Evolutionary conservation across 2,797 vertebrate species (phyloP).

Genomic region (Chelon auratus): DNA sequence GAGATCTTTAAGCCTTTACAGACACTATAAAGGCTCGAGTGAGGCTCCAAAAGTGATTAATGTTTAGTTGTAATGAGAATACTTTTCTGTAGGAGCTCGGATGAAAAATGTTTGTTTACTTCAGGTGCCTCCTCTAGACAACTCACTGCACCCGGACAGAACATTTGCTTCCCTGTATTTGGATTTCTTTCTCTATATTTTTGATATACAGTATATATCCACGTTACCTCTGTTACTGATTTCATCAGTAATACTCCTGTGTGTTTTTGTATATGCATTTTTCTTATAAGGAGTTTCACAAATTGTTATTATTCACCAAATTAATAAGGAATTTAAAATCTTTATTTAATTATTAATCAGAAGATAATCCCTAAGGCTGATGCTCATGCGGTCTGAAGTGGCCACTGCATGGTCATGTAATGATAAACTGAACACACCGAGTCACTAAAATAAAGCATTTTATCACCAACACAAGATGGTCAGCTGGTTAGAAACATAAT

Average conservation of each 20-base stretch:
- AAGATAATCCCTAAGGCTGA: neutral
- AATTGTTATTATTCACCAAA: neutral
- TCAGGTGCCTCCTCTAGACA: neutral
- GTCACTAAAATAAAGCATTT: too few relatives aligned
- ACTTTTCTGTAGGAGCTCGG: constrained; percentile 18
- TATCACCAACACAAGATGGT: too few relatives aligned
- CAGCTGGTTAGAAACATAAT: too few relatives aligned
- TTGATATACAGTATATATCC: neutral
- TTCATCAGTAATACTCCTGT: neutral
- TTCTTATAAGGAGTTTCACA: neutral
- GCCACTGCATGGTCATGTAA: neutral
- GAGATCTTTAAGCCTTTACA: constrained; percentile 47
- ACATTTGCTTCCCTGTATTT: constrained; percentile 4
- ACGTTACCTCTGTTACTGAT: neutral
- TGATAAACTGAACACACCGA: too few relatives aligned
- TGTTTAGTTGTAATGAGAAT: constrained; percentile 34
- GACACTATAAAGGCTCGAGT: constrained; percentile 30
- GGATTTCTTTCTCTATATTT: neutral
- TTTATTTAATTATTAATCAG: neutral
- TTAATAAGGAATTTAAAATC: neutral
- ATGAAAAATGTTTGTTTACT: constrained; percentile 31
- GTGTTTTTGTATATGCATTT: neutral
- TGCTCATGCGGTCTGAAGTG: neutral
- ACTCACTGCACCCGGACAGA: neutral
- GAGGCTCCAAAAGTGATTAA: constrained; percentile 21